Base-by-base conservation (phyloP, 2,888 invertebrate species). In the Chymomyza procnemis region DNA sequence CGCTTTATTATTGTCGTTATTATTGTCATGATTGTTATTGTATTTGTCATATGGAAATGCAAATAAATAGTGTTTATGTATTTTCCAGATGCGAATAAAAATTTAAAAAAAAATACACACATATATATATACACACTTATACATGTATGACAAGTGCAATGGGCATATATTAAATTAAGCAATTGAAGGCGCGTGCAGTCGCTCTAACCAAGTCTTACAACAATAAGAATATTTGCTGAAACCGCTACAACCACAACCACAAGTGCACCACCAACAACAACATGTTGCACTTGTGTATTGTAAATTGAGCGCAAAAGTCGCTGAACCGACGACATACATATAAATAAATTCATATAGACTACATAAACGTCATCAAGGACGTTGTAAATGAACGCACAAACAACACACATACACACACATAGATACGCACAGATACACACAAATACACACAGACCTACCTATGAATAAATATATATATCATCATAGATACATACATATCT, bases 161-260 rank as follows among this genome's bases (percentile, higher is more conserved):
- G 63, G 26, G 12, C 68, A 72, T 72, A 72, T 72, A 74, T 65
- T 41, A 55, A 63, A 64, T 74, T 52, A 47, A 67, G 55, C 41
- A 71, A 67, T 59, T 67, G 62, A n/a, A 59, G 58, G 54, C 62
- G 61, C 66, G 68, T 67, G 61, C 63, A 64, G 61, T 16, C 34
- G 26, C 34, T 4, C 30, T 41, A 41, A 41, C 34, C 34, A 41
- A 41, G 12, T 41, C 3, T 41, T 41, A 41, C 34, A 46, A 47
- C 12, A 46, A 22, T 16, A 21, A 41, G 12, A 18, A 55, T 14
- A 55, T 21, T 8, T 55, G 16, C n/a, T 22, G 19, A 56, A 56
- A 30, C 18, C 48, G 3, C 18, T 16, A 48, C 48, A 18, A 50
- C 14, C 8, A 18, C 19, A 50, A 18, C 50, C 1, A 50, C 9